Evolutionary conservation across 1,140 invertebrate genomes (phyloP), one percentile per base, ranked within the genome.

Genomic region (Panagrolaimus sp.): DNA sequence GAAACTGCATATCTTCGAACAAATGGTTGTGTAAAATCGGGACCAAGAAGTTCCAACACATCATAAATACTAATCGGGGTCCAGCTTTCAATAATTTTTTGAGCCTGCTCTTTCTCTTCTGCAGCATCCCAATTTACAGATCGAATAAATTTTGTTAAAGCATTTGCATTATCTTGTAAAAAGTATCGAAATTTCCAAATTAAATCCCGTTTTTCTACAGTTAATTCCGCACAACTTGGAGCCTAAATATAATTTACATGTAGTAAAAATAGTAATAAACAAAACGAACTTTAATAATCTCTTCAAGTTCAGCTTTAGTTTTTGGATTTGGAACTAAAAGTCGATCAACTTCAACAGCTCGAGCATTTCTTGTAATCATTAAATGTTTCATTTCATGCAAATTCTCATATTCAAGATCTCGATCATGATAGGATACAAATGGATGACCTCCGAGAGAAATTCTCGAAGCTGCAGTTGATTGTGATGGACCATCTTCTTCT

Each of bases 351-450:
- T 90, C 88, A 24, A 92, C 91, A 75, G 90, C 92, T 5, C 94
- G 88, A 69, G 93, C 87, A 78, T 92, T 95, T 75, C 96, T 89
- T 1, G 93, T 93, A 70, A 98, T 84, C 75, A 92, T 91, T 84
- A 98, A 94, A 84, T 98, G 95, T 86, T 98, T 98, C 47, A 88
- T 89, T 86, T 98, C 96, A 1, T 96, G 91, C 10, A 98, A 86
- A 85, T 98, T 98, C 83, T 79, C 71, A 46, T 78, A 88, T 66
- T 90, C 84, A 74, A 96, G 91, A 87, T 97, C 94, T 72, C 91
- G 89, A 85, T 97, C 94, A 0, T 91, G 91, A 43, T 26, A 28
- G 8, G 21, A 58, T 38, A 38, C 32, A 38, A 38, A 38, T 38
- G 32, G 32, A 17, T 63, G 38, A 43, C 17, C 17, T 38, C 21